Evolutionary conservation across 2,113 vertebrate genomes (phyloP), one percentile per base, ranked within the genome.

Genomic region (Aleadryas rufinucha): DNA sequence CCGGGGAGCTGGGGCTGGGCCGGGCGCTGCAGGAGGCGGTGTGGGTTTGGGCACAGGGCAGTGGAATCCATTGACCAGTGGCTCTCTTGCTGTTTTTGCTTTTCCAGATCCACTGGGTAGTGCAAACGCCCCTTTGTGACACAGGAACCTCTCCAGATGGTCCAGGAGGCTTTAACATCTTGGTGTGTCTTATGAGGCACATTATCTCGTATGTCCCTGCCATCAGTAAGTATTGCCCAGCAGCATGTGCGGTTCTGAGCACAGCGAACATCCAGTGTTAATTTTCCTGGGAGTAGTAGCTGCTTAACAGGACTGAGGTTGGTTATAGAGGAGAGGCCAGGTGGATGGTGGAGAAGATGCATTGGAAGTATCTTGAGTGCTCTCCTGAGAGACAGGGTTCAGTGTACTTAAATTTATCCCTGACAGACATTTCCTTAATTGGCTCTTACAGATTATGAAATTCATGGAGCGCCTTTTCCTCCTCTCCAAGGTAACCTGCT

Each of bases 241-340:
- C 61, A 30, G 31, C 0, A 9, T 10, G 7, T 13, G 69, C 1
- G 16, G 1, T 37, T 28, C 35, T 2, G 26, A 6, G 28, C 10
- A 3, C 30, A 18, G 20, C 0, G 0, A 50, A 19, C 39, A 19
- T 1, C 42, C 24, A 16, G 0, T 0, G 4, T 5, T 30, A 16
- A 3, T 83, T 53, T 64, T 44, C n/a, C 33, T 42, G 4, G 3
- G 11, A 21, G 27, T 23, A 35, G 28, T 0, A 3, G 13, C 24
- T 35, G 39, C 44, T 33, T 45, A 10, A 26, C 1, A 9, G 27
- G 45, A 1, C 7, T 22, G 68, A 35, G 59, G 31, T n/a, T 1
- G 1, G 35, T 60, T 39, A 4, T 3, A 39, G 56, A 45, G 23
- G 11, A 66, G n/a, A 49, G 11, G 4, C 24, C 35, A 6, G 49